These are phyloP conservation scores for Oceanodroma tethys DNA, from an alignment of 2,113 vertebrate genomes.

Conservation along the genomic window DNA sequence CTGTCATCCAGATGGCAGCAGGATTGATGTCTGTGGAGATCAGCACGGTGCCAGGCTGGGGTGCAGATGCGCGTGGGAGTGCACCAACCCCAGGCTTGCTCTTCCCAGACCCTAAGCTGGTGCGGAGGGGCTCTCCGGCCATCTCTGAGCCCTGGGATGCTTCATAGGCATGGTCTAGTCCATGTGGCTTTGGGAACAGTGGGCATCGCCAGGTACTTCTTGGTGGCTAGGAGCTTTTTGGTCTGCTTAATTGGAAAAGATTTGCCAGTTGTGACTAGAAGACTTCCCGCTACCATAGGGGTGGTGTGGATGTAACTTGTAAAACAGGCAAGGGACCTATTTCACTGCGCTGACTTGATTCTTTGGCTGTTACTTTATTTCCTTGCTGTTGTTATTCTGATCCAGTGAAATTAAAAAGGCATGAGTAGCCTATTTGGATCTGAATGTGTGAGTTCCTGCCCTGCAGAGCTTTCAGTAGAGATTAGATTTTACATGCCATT, in stretches of 20 bases:
- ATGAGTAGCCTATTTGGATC: conserved; percentile 51
- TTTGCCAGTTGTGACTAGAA: neutral
- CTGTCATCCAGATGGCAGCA: conserved; percentile 38
- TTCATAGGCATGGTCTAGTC: neutral
- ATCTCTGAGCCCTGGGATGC: neutral
- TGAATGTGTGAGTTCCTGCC: conserved; percentile 54
- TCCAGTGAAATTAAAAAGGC: conserved; percentile 62
- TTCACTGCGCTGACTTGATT: neutral
- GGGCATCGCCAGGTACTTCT: neutral
- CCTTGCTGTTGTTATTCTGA: conserved; percentile 35
- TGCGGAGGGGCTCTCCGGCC: rapidly evolving
- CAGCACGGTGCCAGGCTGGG: neutral
- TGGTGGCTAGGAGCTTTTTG: neutral
- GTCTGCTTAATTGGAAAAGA: neutral
- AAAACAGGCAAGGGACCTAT: neutral
- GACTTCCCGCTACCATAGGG: neutral
- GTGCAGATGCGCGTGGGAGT: neutral
- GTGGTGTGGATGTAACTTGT: neutral
- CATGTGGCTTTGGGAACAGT: rapidly evolving
- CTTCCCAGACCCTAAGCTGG: neutral
- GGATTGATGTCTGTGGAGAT: neutral
- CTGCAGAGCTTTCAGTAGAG: conserved; percentile 55
- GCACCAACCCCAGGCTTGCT: neutral
- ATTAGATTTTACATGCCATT: conserved; percentile 55
- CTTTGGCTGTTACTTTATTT: conserved; percentile 36